Evolutionary conservation across 30 jellyfish, hydroid and myxozoan genomes (phyloP).

Genomic region (Pelagia noctiluca): DNA sequence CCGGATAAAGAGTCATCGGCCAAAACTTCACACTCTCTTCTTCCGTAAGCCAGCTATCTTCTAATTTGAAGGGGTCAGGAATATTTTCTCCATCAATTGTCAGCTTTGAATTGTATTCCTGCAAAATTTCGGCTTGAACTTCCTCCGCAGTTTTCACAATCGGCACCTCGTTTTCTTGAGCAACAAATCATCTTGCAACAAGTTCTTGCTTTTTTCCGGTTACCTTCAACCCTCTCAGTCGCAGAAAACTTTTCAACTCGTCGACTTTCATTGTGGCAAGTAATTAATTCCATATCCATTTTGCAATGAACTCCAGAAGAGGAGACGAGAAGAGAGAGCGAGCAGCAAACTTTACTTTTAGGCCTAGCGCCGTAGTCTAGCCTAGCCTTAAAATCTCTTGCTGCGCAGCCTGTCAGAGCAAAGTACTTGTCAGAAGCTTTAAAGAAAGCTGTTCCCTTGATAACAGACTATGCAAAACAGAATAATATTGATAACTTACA

Average conservation of each 20-base stretch:
- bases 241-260: neutral
- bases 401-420: too few relatives aligned
- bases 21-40: neutral
- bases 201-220: neutral
- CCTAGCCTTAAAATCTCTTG: too few relatives aligned
- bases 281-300: too few relatives aligned
- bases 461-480: too few relatives aligned
- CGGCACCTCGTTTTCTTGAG: neutral
- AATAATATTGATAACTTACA: too few relatives aligned
- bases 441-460: too few relatives aligned
- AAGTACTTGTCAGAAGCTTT: too few relatives aligned
- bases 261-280: too few relatives aligned
- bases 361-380: too few relatives aligned
- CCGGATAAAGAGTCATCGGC: constrained; percentile 31
- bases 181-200: neutral
- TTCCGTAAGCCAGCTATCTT: constrained; percentile 22
- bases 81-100: neutral
- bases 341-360: too few relatives aligned
- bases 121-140: neutral
- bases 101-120: neutral
- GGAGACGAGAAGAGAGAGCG: too few relatives aligned
- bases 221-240: constrained; percentile 5
- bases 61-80: constrained; percentile 12
- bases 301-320: too few relatives aligned
- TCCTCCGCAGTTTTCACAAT: neutral